Percentiles rank a stretch among this genome's conserved stretches.
phyloP scores from a whole-genome alignment of 2,113 vertebrate genomes.

The Apus apus region DNA sequence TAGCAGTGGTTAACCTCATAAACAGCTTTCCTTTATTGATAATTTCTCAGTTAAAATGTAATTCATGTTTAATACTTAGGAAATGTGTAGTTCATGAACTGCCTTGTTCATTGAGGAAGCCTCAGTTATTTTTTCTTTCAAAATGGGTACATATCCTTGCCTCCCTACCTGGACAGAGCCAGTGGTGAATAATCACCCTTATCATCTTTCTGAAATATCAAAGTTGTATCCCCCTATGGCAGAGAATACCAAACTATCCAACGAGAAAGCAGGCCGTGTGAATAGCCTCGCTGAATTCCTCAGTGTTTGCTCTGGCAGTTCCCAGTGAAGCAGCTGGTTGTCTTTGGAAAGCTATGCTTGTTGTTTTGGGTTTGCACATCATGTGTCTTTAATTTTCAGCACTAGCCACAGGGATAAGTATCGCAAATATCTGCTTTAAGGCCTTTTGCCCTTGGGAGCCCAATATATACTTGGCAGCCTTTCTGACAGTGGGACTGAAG shows the following conservation, averaged over 20 bases:
- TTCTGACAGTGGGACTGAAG: neutral
- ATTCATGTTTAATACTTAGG: neutral
- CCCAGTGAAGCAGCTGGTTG: conserved; percentile 34
- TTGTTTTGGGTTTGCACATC: conserved; percentile 50
- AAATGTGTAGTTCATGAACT: neutral
- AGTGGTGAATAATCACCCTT: neutral
- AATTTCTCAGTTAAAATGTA: neutral
- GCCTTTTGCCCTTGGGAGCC: conserved; percentile 50
- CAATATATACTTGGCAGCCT: conserved; percentile 43
- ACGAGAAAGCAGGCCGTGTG: neutral
- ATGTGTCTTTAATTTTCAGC: conserved; percentile 62
- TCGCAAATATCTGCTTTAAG: conserved; percentile 55
- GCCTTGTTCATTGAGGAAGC: neutral
- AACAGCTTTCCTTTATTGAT: neutral
- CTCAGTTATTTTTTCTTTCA: neutral
- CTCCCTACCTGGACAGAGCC: neutral
- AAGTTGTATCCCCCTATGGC: neutral
- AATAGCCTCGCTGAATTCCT: conserved; percentile 15
- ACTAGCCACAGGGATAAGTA: conserved; percentile 44
- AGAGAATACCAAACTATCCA: neutral
- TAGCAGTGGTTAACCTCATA: neutral
- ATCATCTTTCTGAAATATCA: neutral
- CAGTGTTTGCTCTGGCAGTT: conserved; percentile 53
- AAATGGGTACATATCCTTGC: neutral
- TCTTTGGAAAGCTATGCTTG: conserved; percentile 47